A percentile compares a stretch with the other conserved stretches of the same genome.
Evolutionary conservation across 2,113 vertebrate species (phyloP).

Genomic region (Pygoscelis adeliae): DNA sequence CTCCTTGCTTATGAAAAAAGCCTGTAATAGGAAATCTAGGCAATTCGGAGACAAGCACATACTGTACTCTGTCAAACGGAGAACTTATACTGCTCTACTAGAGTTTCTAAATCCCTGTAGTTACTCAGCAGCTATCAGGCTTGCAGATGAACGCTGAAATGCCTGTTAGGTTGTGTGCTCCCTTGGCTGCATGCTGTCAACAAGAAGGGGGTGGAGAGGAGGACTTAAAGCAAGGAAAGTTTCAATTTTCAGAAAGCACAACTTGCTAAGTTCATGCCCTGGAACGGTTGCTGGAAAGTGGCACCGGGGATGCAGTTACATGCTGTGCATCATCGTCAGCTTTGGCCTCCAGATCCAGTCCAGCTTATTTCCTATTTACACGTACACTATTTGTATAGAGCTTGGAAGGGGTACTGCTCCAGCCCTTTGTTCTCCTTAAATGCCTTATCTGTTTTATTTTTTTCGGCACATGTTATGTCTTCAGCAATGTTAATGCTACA

Average conservation of each 20-base stretch:
- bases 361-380: not conserved
- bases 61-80: not conserved
- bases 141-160: not conserved
- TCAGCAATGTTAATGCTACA: not conserved
- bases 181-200: not conserved
- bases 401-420: not conserved
- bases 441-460: not conserved
- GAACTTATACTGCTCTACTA: not conserved
- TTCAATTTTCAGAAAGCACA: not conserved
- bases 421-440: not conserved
- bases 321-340: not conserved
- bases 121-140: not conserved
- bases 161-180: not conserved
- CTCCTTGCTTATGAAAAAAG: not conserved
- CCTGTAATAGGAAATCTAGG: not conserved
- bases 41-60: not conserved
- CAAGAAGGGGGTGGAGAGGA: not conserved
- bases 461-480: not conserved
- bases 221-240: not conserved
- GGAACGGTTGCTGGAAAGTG: not conserved
- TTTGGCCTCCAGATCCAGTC: not conserved
- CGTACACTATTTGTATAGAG: not conserved
- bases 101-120: not conserved
- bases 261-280: not conserved
- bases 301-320: not conserved